Evolutionary conservation across 2,797 vertebrate species (phyloP).

Genomic region (Dryobates pubescens): DNA sequence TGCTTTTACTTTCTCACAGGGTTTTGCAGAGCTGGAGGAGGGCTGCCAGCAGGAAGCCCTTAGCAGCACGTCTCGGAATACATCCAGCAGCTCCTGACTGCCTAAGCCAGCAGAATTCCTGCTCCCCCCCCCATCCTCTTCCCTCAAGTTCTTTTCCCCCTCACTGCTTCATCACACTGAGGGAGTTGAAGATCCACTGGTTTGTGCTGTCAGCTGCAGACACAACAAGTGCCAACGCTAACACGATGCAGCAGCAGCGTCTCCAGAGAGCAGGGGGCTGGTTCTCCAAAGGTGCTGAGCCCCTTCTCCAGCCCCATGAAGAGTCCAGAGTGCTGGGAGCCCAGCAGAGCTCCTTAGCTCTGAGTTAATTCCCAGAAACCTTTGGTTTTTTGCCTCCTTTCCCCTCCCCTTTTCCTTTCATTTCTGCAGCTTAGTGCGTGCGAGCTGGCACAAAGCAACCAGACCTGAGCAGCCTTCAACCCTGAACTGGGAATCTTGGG

Average conservation of each 20-base stretch:
- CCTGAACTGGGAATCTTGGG: background rate
- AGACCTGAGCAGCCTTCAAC: background rate
- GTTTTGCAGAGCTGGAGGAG: background rate
- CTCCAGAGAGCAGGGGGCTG: background rate
- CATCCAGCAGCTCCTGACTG: background rate
- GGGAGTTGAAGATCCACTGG: background rate
- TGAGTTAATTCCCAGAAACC: background rate
- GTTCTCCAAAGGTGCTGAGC: background rate
- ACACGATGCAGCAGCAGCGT: background rate
- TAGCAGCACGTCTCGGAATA: background rate
- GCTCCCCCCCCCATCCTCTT: background rate
- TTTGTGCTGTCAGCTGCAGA: background rate
- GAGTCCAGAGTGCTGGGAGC: background rate
- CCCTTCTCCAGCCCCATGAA: background rate
- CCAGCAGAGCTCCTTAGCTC: background rate
- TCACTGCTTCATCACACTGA: background rate
- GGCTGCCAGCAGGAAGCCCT: background rate
- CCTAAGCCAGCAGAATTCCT: background rate
- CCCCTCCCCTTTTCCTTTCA: background rate
- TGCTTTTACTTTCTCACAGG: slow-evolving; percentile 24
- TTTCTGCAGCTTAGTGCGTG: background rate
- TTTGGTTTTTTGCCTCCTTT: background rate
- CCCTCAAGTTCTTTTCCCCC: background rate
- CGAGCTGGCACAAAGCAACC: background rate
- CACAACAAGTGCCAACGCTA: background rate